Evolutionary conservation across 2,888 invertebrate species (phyloP).

Genomic region (Aethes cnicana): DNA sequence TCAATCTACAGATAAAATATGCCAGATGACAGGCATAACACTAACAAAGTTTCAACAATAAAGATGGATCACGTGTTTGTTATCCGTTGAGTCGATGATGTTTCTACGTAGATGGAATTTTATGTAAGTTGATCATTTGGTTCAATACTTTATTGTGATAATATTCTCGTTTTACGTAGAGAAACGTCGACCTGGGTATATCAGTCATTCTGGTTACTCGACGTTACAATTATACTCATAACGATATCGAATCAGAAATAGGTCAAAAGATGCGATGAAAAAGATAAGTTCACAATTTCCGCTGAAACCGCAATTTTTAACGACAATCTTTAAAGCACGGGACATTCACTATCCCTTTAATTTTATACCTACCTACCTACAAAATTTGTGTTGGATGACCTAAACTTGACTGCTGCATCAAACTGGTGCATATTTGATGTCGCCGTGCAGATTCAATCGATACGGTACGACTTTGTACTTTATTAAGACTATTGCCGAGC

Average conservation of each 20-base stretch:
- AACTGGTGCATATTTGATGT: slow-evolving; percentile 20
- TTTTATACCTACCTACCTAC: too few relatives aligned
- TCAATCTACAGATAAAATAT: background rate
- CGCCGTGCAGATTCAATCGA: slow-evolving; percentile 6
- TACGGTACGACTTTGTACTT: background rate
- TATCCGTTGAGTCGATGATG: slow-evolving; percentile 7
- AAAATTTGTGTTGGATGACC: too few relatives aligned
- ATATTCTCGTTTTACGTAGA: background rate
- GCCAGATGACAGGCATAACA: background rate
- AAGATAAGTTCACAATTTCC: too few relatives aligned
- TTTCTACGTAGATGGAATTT: background rate
- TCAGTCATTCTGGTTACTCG: too few relatives aligned
- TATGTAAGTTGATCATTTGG: background rate
- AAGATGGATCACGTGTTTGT: slow-evolving; percentile 6
- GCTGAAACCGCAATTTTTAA: too few relatives aligned
- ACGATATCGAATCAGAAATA: too few relatives aligned
- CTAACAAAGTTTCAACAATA: background rate
- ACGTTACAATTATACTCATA: too few relatives aligned
- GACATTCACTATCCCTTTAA: too few relatives aligned
- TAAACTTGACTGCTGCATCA: background rate
- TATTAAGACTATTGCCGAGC: too few relatives aligned
- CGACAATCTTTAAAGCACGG: too few relatives aligned
- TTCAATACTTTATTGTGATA: background rate
- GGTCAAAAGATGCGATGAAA: too few relatives aligned
- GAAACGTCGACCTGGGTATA: too few relatives aligned